phyloP scores from a whole-genome alignment of 2,113 vertebrate genomes.

The Laterallus jamaicensis region DNA sequence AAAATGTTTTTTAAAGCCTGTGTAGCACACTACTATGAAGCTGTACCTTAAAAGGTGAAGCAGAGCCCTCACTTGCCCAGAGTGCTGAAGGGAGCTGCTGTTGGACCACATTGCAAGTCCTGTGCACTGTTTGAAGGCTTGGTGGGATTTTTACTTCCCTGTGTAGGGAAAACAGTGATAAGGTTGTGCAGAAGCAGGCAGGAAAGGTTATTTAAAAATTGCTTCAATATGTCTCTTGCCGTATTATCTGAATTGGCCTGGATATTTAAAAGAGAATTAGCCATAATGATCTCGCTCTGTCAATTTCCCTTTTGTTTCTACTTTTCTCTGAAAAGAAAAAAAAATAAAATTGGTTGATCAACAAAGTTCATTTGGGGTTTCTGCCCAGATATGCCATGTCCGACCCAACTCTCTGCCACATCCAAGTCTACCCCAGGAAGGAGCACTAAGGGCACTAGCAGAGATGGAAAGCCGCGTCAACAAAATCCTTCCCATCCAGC shows the following conservation, averaged over 20 bases:
- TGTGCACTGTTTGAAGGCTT: neutral
- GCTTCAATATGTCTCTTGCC: constrained; percentile 49
- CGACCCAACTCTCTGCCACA: neutral
- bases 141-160: constrained; percentile 15
- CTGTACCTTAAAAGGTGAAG: constrained; percentile 15
- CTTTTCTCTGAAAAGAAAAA: neutral
- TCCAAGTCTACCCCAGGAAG: accelerated
- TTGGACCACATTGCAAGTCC: constrained; percentile 18
- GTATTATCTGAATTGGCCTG: constrained; percentile 47
- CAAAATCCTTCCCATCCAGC: neutral
- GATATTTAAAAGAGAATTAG: constrained; percentile 59
- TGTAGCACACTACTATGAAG: neutral
- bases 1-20: constrained; percentile 13
- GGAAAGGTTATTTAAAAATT: constrained; percentile 60
- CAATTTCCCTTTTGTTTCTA: neutral
- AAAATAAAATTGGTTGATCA: neutral
- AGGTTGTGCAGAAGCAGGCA: constrained; percentile 41
- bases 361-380: neutral
- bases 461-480: neutral
- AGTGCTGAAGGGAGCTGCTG: constrained; percentile 31
- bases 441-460: neutral
- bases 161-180: constrained; percentile 39
- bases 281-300: constrained; percentile 41
- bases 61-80: neutral
- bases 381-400: neutral